Percentiles rank a stretch among this genome's conserved stretches.
Conservation (phyloP, 1,140 invertebrate genomes). For the Nephila pilipes region DNA sequence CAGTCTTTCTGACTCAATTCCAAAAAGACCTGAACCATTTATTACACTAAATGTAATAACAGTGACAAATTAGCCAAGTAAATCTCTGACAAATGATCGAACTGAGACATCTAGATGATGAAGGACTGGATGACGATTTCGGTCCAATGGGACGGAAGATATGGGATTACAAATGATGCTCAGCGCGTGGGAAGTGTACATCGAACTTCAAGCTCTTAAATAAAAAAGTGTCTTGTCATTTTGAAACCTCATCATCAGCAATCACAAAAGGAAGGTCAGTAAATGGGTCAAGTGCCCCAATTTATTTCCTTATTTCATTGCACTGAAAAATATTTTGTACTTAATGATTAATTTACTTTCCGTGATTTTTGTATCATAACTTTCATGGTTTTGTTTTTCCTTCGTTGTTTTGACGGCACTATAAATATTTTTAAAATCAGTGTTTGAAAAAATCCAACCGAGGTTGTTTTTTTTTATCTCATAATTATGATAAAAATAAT, state of each 20-base stretch:
- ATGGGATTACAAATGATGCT: background rate
- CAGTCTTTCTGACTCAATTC: slow-evolving; percentile 61
- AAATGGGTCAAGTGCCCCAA: background rate
- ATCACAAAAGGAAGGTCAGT: background rate
- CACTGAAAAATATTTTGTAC: background rate
- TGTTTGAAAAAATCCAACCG: background rate
- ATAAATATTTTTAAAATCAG: background rate
- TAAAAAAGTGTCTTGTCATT: background rate
- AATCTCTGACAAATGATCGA: slow-evolving; percentile 51
- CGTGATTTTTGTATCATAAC: background rate
- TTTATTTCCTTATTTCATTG: background rate
- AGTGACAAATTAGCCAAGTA: slow-evolving; percentile 60
- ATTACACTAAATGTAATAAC: slow-evolving; percentile 41
- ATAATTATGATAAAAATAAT: too few relatives aligned
- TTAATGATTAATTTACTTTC: background rate
- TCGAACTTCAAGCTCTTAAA: background rate
- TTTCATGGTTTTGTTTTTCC: background rate
- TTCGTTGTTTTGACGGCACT: background rate
- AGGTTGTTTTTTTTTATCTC: background rate
- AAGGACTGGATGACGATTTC: background rate
- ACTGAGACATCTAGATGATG: background rate
- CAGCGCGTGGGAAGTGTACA: background rate
- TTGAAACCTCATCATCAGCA: slow-evolving; percentile 27
- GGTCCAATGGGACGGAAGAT: background rate
- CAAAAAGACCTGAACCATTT: slow-evolving; percentile 47